A percentile compares a stretch with the other conserved stretches of the same genome.
Evolutionary conservation across 2,797 vertebrate species (phyloP).

Genomic region (Botia kubotai): DNA sequence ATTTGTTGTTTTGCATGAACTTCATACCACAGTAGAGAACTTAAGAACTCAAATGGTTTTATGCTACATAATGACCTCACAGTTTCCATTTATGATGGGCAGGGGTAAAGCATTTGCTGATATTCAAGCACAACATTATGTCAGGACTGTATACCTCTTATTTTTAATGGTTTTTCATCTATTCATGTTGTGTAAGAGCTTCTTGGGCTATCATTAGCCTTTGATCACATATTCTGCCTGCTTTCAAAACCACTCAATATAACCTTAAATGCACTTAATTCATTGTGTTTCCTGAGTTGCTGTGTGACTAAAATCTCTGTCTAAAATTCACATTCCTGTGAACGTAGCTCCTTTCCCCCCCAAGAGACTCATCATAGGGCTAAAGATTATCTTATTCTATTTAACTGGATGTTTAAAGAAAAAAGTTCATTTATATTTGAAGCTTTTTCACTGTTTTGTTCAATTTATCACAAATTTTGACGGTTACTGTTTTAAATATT

Average conservation of each 20-base stretch:
- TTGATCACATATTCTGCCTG: constrained; percentile 14
- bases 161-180: constrained; percentile 71
- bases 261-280: constrained; percentile 35
- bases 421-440: background rate
- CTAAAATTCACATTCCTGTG: constrained; percentile 56
- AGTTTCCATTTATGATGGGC: constrained; percentile 74
- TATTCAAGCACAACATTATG: constrained; percentile 73
- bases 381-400: background rate
- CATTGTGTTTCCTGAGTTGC: constrained; percentile 9
- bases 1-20: constrained; percentile 75
- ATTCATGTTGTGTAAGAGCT: constrained; percentile 57
- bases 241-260: constrained; percentile 31
- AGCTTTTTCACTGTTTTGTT: background rate
- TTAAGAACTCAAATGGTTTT: constrained; percentile 52
- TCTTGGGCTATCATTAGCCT: constrained; percentile 45
- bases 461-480: background rate
- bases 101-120: constrained; percentile 65
- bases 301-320: constrained; percentile 38
- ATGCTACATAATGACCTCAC: constrained; percentile 65
- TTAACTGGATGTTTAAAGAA: constrained; percentile 3
- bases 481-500: constrained; percentile 5
- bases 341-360: background rate
- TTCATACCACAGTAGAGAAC: constrained; percentile 31
- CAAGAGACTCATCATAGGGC: background rate
- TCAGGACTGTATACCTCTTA: constrained; percentile 59